Percentiles rank a stretch among this genome's conserved stretches.
Evolutionary conservation across 1,140 invertebrate species (phyloP).

Genomic region (Uloborus diversus): DNA sequence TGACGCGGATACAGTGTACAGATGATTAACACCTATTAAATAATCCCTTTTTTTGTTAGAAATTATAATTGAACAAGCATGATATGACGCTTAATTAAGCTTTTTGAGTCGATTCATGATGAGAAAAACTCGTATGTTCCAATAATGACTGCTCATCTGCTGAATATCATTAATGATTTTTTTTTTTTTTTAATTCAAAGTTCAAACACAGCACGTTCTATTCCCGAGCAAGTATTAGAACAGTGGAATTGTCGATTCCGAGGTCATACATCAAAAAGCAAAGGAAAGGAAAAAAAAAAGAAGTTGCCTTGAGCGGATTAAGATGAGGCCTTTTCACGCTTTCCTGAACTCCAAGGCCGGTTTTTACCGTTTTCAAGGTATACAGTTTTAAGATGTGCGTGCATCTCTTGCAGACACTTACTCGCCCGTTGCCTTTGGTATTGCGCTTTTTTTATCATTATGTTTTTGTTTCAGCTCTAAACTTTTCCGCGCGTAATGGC

Average conservation of each 20-base stretch:
- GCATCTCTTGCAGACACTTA: neutral
- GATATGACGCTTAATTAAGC: no score
- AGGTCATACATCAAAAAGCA: neutral
- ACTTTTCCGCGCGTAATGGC: neutral
- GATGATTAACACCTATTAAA: no score
- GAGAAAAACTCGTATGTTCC: no score
- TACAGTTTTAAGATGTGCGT: neutral
- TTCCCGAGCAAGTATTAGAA: no score
- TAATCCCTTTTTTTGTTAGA: no score
- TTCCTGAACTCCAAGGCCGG: constrained; percentile 26
- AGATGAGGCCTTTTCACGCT: constrained; percentile 33
- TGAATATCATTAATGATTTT: no score
- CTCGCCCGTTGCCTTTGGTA: constrained; percentile 20
- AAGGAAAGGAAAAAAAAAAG: neutral
- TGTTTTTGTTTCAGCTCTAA: neutral
- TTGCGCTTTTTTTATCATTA: neutral
- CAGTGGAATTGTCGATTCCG: neutral
- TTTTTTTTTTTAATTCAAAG: no score
- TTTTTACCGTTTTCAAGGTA: constrained; percentile 1
- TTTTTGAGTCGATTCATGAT: no score
- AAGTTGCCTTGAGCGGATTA: constrained; percentile 22
- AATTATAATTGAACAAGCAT: no score
- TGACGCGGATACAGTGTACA: no score
- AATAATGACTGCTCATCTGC: no score
- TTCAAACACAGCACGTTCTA: no score